phyloP scores from a whole-genome alignment of 2,113 vertebrate species.

The Phaetusa simplex region DNA sequence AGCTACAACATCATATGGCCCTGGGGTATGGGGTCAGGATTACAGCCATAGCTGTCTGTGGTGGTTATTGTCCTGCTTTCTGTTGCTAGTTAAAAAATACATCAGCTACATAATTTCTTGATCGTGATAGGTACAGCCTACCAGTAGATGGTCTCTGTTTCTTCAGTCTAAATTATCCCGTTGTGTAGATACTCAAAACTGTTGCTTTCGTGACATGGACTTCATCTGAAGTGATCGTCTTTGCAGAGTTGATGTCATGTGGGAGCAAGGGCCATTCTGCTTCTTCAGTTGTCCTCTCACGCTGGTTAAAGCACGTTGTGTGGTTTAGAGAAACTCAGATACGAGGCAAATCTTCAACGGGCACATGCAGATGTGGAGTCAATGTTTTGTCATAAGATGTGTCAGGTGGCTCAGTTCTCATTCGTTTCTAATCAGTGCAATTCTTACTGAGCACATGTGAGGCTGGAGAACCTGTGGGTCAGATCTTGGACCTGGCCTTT shows the following conservation, averaged over 20 bases:
- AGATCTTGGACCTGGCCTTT: not conserved
- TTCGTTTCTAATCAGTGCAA: not conserved
- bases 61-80: not conserved
- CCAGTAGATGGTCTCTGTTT: not conserved
- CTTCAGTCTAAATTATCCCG: not conserved
- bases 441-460: not conserved
- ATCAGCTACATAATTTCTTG: not conserved
- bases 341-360: not conserved
- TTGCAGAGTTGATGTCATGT: not conserved
- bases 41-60: not conserved
- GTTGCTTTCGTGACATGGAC: not conserved
- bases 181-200: not conserved
- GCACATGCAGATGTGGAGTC: not conserved
- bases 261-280: not conserved
- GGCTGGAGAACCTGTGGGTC: not conserved
- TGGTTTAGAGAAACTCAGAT: not conserved
- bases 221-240: not conserved
- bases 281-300: not conserved
- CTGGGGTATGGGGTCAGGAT: not conserved
- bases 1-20: not conserved
- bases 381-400: not conserved
- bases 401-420: not conserved
- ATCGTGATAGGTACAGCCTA: not conserved
- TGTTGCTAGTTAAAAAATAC: not conserved
- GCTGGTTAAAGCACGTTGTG: not conserved